Evolutionary conservation across 2,888 invertebrate genomes (phyloP).

Genomic region (Hetaerina titia): DNA sequence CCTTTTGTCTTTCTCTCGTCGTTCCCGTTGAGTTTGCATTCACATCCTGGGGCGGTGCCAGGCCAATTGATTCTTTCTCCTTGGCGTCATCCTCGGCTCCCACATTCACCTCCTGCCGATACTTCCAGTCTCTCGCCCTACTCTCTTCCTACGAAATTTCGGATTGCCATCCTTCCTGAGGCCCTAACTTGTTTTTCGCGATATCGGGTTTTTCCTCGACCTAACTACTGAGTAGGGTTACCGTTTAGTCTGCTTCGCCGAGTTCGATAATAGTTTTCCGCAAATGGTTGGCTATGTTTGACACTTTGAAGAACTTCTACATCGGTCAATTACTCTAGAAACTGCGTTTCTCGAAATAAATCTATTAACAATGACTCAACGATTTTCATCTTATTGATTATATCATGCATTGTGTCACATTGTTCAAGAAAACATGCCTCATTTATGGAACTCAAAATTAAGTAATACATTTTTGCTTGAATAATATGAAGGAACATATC

Average conservation of each 20-base stretch:
- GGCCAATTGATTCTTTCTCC: background rate
- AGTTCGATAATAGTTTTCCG: background rate
- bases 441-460: too few species aligned
- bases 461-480: too few species aligned
- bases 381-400: too few species aligned
- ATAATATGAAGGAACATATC: too few species aligned
- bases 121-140: background rate
- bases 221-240: background rate
- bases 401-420: too few species aligned
- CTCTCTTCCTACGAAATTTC: background rate
- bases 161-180: background rate
- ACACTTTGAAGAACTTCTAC: background rate
- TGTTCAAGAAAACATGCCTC: too few species aligned
- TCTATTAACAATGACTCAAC: too few species aligned
- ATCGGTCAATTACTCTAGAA: too few species aligned
- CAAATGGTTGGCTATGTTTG: background rate
- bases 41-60: background rate
- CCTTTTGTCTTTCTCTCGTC: too few species aligned
- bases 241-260: background rate
- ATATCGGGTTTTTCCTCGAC: background rate
- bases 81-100: background rate
- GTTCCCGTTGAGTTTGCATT: background rate
- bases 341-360: too few species aligned
- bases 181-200: background rate
- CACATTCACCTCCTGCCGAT: background rate